phyloP scores from a whole-genome alignment of 2,888 invertebrate species.

The Xanthia icteritia region DNA sequence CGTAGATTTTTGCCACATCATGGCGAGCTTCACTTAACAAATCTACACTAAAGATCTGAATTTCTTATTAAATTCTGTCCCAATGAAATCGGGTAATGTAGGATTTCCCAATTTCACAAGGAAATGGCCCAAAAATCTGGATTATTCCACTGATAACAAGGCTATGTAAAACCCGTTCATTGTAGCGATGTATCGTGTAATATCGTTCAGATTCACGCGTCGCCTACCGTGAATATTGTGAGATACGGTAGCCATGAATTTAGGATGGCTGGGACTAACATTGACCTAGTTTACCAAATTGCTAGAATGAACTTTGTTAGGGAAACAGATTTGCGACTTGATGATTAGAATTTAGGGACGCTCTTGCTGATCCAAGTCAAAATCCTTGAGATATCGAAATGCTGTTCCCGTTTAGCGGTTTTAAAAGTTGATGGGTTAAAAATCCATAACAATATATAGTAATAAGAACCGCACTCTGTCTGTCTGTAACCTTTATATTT shows the following conservation, averaged over 20 bases:
- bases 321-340: constrained; percentile 14
- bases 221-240: constrained; percentile 63
- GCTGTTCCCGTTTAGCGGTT: no score
- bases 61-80: neutral
- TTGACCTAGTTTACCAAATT: constrained; percentile 21
- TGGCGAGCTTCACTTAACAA: neutral
- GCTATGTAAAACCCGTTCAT: constrained; percentile 39
- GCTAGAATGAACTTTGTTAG: neutral
- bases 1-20: neutral
- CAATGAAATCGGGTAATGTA: constrained; percentile 6
- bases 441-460: no score
- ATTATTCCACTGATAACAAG: constrained; percentile 14
- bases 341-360: neutral
- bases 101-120: constrained; percentile 27
- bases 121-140: constrained; percentile 39
- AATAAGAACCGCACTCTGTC: no score
- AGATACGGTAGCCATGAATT: constrained; percentile 19
- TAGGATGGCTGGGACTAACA: neutral
- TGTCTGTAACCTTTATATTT: no score
- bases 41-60: neutral
- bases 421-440: no score
- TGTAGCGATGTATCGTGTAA: constrained; percentile 44
- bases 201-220: constrained; percentile 45
- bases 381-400: neutral
- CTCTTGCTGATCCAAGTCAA: neutral